Evolutionary conservation across 2,113 vertebrate genomes (phyloP).

Genomic region (Arvicanthis niloticus): DNA sequence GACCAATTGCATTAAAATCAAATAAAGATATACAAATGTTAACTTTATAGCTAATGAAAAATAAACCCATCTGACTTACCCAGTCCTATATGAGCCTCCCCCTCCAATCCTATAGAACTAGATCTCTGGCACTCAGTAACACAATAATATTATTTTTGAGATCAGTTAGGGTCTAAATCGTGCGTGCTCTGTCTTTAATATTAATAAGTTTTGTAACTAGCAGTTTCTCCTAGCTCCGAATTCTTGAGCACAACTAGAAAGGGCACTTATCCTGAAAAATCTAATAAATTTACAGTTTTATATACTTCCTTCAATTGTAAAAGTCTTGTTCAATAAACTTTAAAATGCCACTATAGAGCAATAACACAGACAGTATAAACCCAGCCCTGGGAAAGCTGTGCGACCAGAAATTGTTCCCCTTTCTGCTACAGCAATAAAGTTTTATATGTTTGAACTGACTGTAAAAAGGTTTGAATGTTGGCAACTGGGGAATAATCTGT

Average conservation of each 20-base stretch:
- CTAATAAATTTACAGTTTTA: conserved; percentile 98
- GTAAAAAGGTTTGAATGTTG: conserved; percentile 98
- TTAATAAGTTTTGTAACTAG: conserved; percentile 92
- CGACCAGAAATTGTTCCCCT: conserved; percentile 93
- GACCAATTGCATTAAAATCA: not conserved
- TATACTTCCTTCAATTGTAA: conserved; percentile 97
- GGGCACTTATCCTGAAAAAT: conserved; percentile 94
- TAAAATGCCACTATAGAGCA: conserved; percentile 98
- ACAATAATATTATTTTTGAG: conserved; percentile 88
- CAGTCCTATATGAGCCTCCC: not conserved
- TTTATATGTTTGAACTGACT: conserved; percentile 99
- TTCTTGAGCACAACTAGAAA: conserved; percentile 92
- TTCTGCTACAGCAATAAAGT: conserved; percentile 98
- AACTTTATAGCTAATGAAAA: conserved; percentile 45
- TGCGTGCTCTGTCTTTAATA: conserved; percentile 88
- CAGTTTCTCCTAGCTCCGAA: conserved; percentile 87
- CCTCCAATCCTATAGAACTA: not conserved
- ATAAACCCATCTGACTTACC: not conserved
- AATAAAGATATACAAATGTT: conserved; percentile 8
- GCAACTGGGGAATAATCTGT: conserved; percentile 97
- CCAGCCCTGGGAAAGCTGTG: conserved; percentile 94
- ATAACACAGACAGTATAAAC: conserved; percentile 97
- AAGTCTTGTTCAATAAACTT: conserved; percentile 99
- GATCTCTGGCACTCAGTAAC: conserved; percentile 83
- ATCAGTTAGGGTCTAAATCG: conserved; percentile 88